Percentiles rank a stretch among this genome's conserved stretches.
Conservation (phyloP, 2,113 vertebrate species). For the Chionodraco myersi region DNA sequence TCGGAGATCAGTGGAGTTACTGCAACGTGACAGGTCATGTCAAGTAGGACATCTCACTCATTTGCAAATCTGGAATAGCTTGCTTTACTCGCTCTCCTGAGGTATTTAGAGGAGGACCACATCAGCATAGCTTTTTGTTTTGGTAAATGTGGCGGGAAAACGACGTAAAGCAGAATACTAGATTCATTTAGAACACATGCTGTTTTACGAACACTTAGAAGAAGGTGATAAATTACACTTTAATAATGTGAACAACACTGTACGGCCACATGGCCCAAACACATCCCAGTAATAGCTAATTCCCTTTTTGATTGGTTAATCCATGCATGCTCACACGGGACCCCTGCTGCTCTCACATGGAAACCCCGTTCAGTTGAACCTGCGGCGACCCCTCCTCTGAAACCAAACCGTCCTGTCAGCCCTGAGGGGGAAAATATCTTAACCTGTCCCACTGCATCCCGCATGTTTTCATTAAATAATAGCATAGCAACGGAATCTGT, state of each 20-base stretch:
- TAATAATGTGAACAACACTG: no score
- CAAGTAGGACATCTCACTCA: neutral
- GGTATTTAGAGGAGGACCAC: neutral
- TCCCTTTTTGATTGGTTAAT: neutral
- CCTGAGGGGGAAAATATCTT: neutral
- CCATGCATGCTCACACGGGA: neutral
- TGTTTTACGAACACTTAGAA: neutral
- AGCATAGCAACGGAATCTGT: neutral
- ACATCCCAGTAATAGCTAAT: neutral
- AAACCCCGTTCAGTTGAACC: neutral
- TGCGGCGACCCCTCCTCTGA: conserved; percentile 16
- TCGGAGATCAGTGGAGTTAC: neutral
- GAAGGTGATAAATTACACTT: no score
- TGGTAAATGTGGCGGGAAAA: neutral
- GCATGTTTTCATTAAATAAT: neutral
- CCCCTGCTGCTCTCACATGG: conserved; percentile 26
- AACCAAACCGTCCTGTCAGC: conserved; percentile 6
- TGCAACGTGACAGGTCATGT: neutral
- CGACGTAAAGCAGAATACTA: neutral
- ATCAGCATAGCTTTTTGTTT: neutral
- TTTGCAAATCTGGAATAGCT: conserved; percentile 18
- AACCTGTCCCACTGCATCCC: conserved; percentile 44
- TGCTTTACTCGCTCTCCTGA: neutral
- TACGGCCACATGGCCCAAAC: neutral
- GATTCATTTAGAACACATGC: no score